Evolutionary conservation across 2,888 invertebrate species (phyloP).

Genomic region (Eremobia ochroleuca): DNA sequence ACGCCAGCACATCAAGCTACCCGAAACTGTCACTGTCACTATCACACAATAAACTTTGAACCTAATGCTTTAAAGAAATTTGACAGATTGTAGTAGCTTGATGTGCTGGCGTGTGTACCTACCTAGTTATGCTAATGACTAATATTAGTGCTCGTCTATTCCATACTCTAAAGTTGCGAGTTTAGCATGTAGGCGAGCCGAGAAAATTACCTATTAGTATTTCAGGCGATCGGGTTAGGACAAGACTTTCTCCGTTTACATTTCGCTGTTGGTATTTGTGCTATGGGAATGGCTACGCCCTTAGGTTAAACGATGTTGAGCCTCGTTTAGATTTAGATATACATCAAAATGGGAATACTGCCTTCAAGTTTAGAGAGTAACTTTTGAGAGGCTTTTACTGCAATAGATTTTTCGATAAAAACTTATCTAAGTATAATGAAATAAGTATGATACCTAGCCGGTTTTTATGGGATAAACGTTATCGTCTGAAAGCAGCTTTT

Average conservation of each 20-base stretch:
- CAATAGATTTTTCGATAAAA: conserved; percentile 17
- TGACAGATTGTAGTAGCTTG: no score
- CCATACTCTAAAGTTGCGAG: conserved; percentile 54
- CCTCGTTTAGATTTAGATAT: conserved; percentile 73
- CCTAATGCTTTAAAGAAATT: no score
- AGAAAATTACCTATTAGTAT: conserved; percentile 75
- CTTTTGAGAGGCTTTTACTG: conserved; percentile 18
- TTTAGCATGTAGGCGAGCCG: conserved; percentile 66
- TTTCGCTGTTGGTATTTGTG: conserved; percentile 86
- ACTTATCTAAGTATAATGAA: conserved; percentile 13
- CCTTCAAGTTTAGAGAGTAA: conserved; percentile 19
- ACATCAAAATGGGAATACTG: conserved; percentile 56
- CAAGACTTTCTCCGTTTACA: conserved; percentile 87
- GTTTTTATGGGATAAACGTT: conserved; percentile 33
- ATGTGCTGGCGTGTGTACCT: no score
- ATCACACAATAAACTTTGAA: no score
- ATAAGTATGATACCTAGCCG: conserved; percentile 24
- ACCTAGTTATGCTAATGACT: neutral
- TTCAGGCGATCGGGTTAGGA: conserved; percentile 81
- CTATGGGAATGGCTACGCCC: conserved; percentile 82
- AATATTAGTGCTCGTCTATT: conserved; percentile 15
- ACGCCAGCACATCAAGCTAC: no score
- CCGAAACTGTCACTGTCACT: no score
- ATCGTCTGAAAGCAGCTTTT: conserved; percentile 33
- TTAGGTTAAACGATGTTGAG: conserved; percentile 78